Percentiles rank a stretch among this genome's conserved stretches.
Evolutionary conservation across 2,113 vertebrate genomes (phyloP).

Genomic region (Hippocampus guttulatus): DNA sequence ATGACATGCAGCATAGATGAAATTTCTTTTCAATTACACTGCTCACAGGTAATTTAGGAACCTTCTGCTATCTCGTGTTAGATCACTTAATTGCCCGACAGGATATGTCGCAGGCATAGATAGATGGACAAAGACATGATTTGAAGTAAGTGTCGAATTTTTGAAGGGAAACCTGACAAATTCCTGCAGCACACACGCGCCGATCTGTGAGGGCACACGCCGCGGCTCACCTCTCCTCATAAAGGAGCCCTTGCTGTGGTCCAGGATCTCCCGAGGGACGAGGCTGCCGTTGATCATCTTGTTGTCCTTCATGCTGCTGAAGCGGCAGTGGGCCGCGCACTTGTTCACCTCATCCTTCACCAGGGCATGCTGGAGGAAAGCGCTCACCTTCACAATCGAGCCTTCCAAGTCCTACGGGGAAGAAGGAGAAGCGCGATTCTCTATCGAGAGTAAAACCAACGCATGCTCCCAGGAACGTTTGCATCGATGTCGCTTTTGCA

Average conservation of each 20-base stretch:
- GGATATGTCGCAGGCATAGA: too few relatives aligned
- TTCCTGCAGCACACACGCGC: too few relatives aligned
- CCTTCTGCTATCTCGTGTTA: too few relatives aligned
- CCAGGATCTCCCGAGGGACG: constrained; percentile 72
- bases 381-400: constrained; percentile 61
- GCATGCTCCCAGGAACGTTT: background rate
- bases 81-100: too few relatives aligned
- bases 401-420: constrained; percentile 67
- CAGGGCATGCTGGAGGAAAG: constrained; percentile 71
- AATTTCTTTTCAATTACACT: too few relatives aligned
- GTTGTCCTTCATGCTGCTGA: constrained; percentile 78
- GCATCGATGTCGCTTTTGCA: too few relatives aligned
- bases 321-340: constrained; percentile 73
- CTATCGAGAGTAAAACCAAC: background rate
- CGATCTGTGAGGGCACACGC: background rate
- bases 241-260: constrained; percentile 79
- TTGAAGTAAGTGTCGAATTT: too few relatives aligned
- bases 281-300: constrained; percentile 78
- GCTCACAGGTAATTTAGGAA: too few relatives aligned
- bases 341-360: constrained; percentile 54
- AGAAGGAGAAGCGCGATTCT: background rate
- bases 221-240: constrained; percentile 78
- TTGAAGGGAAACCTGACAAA: too few relatives aligned
- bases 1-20: too few relatives aligned
- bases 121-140: too few relatives aligned